Conservation (phyloP, 2,113 vertebrate genomes). For the Trematocara macrostoma region DNA sequence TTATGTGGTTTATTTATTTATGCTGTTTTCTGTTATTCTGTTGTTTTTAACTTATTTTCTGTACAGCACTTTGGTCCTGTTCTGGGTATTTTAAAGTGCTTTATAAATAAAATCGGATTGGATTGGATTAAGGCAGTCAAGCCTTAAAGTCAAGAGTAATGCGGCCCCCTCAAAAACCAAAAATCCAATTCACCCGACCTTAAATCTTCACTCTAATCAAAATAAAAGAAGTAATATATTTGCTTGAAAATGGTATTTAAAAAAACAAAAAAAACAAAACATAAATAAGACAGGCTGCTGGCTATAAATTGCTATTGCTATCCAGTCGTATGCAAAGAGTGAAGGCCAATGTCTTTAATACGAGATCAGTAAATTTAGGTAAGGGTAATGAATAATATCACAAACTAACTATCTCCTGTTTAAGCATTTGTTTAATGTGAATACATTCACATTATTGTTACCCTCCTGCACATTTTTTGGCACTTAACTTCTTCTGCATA, state of each 20-base stretch:
- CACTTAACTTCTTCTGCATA: background rate
- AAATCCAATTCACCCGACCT: background rate
- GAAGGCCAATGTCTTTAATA: background rate
- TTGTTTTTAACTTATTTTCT: background rate
- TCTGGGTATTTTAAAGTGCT: background rate
- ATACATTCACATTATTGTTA: background rate
- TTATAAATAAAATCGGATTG: background rate
- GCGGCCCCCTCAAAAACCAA: background rate
- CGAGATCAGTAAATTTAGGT: background rate
- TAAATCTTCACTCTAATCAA: background rate
- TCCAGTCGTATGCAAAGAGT: background rate
- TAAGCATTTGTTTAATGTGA: background rate
- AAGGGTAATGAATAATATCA: background rate
- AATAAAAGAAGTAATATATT: background rate
- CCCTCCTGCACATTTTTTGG: background rate
- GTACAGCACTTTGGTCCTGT: background rate
- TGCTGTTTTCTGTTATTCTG: background rate
- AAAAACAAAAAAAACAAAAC: background rate
- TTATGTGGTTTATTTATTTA: background rate
- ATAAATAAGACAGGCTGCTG: background rate
- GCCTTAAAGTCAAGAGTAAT: background rate
- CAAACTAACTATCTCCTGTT: background rate
- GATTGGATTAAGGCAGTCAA: background rate
- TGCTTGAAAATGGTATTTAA: background rate
- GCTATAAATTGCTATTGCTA: background rate